Conservation (phyloP, 2,113 vertebrate genomes). For the Phoenicopterus ruber region DNA sequence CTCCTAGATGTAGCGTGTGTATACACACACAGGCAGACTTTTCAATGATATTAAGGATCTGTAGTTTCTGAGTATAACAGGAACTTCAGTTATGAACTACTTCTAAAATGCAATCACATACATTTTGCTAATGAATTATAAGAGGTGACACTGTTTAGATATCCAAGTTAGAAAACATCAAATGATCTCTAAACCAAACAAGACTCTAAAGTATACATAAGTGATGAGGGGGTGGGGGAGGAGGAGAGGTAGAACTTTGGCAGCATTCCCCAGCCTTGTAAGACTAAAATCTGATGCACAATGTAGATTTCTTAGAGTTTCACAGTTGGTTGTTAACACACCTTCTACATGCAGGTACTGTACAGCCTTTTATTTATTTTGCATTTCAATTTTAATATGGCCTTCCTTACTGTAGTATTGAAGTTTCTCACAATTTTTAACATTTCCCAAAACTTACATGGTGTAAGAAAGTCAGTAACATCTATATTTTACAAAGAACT, state of each 20-base stretch:
- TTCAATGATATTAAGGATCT: background rate
- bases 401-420: background rate
- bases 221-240: no score
- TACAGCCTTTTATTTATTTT: background rate
- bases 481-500: background rate
- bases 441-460: background rate
- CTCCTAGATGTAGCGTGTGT: background rate
- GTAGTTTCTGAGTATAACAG: background rate
- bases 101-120: background rate
- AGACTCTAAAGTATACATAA: background rate
- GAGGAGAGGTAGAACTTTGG: background rate
- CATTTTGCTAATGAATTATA: background rate
- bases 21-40: background rate
- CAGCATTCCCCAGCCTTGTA: background rate
- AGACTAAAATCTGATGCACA: background rate
- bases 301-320: background rate
- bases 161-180: background rate
- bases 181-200: background rate
- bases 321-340: background rate
- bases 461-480: background rate
- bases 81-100: background rate
- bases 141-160: background rate
- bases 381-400: background rate
- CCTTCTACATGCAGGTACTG: background rate
- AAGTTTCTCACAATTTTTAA: background rate